Conservation (phyloP, 2,797 vertebrate species). For the Pteronotus mesoamericanus region DNA sequence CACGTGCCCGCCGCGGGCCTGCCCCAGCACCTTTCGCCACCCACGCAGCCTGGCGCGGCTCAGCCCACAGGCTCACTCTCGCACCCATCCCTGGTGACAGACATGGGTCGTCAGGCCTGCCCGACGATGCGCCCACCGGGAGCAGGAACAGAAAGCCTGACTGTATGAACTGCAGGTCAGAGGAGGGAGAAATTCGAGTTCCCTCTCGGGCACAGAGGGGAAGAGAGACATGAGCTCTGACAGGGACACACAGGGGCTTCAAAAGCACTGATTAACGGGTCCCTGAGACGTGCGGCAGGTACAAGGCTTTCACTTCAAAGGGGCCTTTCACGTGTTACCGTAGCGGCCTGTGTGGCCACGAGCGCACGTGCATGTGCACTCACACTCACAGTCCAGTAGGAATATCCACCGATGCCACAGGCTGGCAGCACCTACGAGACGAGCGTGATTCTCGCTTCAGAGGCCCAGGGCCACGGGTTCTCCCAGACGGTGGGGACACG, state of each 20-base stretch:
- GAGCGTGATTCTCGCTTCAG: neutral
- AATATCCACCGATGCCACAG: neutral
- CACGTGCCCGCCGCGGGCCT: accelerated
- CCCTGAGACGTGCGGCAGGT: neutral
- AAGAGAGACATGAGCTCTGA: neutral
- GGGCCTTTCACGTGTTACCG: neutral
- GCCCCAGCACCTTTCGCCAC: neutral
- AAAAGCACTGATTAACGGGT: neutral
- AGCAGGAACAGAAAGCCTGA: neutral
- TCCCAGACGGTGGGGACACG: neutral
- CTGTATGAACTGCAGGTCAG: accelerated
- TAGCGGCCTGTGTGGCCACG: neutral
- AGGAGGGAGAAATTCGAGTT: neutral
- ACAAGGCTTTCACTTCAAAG: neutral
- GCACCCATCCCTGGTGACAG: neutral
- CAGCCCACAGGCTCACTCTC: neutral
- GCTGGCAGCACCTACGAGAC: neutral
- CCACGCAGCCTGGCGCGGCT: neutral
- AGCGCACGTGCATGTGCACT: accelerated
- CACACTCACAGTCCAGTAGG: neutral
- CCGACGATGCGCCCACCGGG: neutral
- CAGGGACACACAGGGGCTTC: neutral
- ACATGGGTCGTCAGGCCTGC: accelerated
- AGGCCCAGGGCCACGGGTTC: neutral
- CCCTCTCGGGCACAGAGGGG: neutral